Evolutionary conservation across 2,113 vertebrate species (phyloP).

Genomic region (Thunnus maccoyii): DNA sequence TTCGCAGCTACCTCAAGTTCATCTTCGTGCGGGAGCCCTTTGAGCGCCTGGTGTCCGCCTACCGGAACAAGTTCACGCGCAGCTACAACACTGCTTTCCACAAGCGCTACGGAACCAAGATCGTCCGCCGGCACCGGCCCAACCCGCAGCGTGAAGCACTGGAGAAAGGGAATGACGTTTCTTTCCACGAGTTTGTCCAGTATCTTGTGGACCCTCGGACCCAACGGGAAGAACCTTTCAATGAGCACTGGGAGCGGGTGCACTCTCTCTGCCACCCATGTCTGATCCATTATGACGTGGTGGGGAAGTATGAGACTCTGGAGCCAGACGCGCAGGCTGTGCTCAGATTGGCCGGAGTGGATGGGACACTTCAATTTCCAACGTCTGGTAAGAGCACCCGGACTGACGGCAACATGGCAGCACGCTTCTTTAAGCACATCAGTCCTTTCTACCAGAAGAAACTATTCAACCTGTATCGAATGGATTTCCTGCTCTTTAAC

Average conservation of each 20-base stretch:
- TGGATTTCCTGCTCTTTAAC: conserved; percentile 98
- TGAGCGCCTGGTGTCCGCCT: conserved; percentile 94
- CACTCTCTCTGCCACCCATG: conserved; percentile 96
- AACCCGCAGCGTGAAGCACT: conserved; percentile 84
- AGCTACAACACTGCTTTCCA: conserved; percentile 95
- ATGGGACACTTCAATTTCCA: conserved; percentile 85
- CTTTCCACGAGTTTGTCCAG: conserved; percentile 93
- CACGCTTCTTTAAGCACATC: conserved; percentile 91
- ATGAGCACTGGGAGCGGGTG: conserved; percentile 96
- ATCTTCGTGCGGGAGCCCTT: conserved; percentile 95
- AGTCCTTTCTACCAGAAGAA: conserved; percentile 94
- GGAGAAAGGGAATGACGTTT: conserved; percentile 89
- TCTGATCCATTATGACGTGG: conserved; percentile 92
- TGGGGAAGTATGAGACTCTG: conserved; percentile 96
- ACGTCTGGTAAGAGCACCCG: conserved; percentile 84
- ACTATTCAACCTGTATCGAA: conserved; percentile 94
- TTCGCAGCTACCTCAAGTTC: conserved; percentile 95
- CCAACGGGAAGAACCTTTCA: conserved; percentile 91
- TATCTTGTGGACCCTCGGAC: conserved; percentile 94
- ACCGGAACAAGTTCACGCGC: conserved; percentile 94
- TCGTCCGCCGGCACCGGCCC: conserved; percentile 89
- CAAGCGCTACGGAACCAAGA: conserved; percentile 93
- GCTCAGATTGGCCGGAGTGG: conserved; percentile 86
- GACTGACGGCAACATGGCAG: conserved; percentile 87
- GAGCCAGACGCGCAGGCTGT: conserved; percentile 90